phyloP scores from a whole-genome alignment of 2,888 invertebrate species.

The Diarsia brunnea region DNA sequence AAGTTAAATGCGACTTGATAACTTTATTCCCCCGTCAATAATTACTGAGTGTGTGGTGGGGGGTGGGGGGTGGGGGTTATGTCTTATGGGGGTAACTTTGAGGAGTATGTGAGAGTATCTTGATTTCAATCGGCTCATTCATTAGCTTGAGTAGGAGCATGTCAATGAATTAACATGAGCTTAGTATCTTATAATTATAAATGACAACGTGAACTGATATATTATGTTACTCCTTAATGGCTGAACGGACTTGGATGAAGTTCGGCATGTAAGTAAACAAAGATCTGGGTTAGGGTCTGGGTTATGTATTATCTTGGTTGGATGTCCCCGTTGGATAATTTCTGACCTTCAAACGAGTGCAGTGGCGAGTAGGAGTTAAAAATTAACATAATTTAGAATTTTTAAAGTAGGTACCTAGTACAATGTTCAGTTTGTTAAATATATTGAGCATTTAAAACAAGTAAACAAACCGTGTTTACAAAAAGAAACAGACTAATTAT shows the following conservation, averaged over 20 bases:
- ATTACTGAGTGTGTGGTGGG: slow-evolving; percentile 46
- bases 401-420: no score
- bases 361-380: neutral
- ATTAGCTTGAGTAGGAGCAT: neutral
- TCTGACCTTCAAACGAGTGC: neutral
- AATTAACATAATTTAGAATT: neutral
- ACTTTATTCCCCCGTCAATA: slow-evolving; percentile 62
- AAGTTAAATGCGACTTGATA: slow-evolving; percentile 48
- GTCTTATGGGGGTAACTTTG: slow-evolving; percentile 4
- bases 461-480: neutral
- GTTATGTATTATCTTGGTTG: neutral
- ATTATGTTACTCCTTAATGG: neutral
- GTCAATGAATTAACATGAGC: neutral
- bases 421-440: no score
- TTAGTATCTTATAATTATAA: neutral
- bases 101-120: slow-evolving; percentile 2
- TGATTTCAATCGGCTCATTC: slow-evolving; percentile 15
- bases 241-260: neutral
- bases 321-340: neutral
- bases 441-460: neutral
- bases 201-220: neutral
- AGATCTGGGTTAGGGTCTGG: neutral
- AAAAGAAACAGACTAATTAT: neutral
- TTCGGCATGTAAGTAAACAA: neutral
- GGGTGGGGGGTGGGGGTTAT: neutral